Base-by-base conservation (phyloP, 2,888 invertebrate species). In the Balanococcus diminutus region DNA sequence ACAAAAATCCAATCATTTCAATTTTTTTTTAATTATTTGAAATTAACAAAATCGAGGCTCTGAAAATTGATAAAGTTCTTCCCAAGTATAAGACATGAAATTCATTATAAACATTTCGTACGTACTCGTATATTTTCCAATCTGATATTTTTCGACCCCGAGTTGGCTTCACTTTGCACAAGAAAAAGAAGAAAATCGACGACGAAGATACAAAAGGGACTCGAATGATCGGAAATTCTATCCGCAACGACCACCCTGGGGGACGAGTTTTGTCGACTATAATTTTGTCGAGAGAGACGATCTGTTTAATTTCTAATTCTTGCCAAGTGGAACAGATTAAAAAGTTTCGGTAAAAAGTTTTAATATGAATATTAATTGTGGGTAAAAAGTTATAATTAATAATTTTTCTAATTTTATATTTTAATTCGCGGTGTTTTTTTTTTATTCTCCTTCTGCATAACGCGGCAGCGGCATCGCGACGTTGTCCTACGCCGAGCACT, bases 401-500 rank as follows among this genome's bases (percentile, higher is more conserved):
- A 79, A 79, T 79, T 79, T 79, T 79, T 79, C 75, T 79, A 79
- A 79, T 79, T 79, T 79, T 79, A 79, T 79, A 79, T 79, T 79
- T 79, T 79, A 79, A 79, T 79, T 79, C 75, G 75, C 32, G 36
- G 36, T 79, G 75, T 79, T 79, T 79, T 79, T 72, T 79, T 56
- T n/a, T n/a, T n/a, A n/a, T n/a, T n/a, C n/a, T n/a, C n/a, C n/a
- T n/a, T n/a, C n/a, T n/a, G n/a, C n/a, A n/a, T 56, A 56, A 56
- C 56, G 56, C 56, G 22, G 46, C n/a, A n/a, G 42, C 42, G 42
- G 11, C 11, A n/a, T n/a, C n/a, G 75, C 32, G 31, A n/a, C 67
- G 75, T 19, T 79, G 75, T 67, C 67, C 67, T 67, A 14, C 19
- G 67, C 61, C 61, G 36, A 19, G 4, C n/a, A 19, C 31, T 72